phyloP scores from a whole-genome alignment of 2,113 vertebrate species.

The Apus apus region DNA sequence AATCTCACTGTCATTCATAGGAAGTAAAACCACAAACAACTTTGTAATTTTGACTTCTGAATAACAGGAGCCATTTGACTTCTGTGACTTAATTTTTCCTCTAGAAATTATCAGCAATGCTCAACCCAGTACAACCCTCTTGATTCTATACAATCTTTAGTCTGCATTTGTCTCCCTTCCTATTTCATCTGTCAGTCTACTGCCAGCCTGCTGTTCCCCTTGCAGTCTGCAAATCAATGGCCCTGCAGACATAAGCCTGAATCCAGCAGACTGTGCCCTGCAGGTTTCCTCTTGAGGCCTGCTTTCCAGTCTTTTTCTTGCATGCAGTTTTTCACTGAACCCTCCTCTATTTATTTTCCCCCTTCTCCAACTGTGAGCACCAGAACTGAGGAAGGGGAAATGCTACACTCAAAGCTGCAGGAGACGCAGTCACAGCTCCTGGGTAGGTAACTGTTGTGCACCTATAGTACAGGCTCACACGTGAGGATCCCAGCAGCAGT shows the following conservation, averaged over 20 bases:
- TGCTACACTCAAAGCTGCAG: background rate
- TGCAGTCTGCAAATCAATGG: background rate
- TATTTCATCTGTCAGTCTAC: background rate
- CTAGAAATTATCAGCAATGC: background rate
- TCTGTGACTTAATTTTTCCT: background rate
- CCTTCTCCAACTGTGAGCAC: background rate
- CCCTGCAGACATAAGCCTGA: background rate
- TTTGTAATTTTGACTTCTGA: background rate
- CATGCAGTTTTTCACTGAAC: background rate
- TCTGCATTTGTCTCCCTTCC: background rate
- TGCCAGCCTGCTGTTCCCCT: background rate
- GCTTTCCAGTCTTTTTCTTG: background rate
- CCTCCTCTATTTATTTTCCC: background rate
- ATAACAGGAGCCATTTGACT: background rate
- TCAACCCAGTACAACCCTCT: background rate
- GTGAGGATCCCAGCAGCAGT: background rate
- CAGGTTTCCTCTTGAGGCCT: background rate
- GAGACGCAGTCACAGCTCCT: background rate
- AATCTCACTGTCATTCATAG: background rate
- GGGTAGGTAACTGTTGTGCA: background rate
- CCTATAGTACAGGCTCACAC: background rate
- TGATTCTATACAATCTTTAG: background rate
- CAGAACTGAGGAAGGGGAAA: background rate
- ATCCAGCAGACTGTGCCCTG: background rate
- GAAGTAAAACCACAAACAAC: background rate